A percentile compares a stretch with the other conserved stretches of the same genome.
phyloP scores from a whole-genome alignment of 2,888 invertebrate species.

The Cerastoderma edule region DNA sequence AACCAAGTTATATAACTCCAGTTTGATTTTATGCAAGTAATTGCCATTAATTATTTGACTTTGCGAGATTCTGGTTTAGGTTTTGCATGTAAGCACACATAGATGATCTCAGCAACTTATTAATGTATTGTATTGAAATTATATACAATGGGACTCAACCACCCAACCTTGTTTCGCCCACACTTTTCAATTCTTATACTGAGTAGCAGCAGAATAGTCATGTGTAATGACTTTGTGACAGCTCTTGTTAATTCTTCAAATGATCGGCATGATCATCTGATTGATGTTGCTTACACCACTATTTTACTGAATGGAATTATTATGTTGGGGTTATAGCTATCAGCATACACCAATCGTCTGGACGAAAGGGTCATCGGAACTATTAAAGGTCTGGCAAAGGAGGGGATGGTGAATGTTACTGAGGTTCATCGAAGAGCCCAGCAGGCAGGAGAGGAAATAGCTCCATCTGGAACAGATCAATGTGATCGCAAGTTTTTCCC shows the following conservation, averaged over 20 bases:
- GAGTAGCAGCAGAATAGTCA: no score
- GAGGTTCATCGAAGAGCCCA: constrained; percentile 5
- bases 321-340: constrained; percentile 3
- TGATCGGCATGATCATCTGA: not conserved
- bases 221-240: not conserved
- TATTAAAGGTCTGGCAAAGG: constrained; percentile 5
- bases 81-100: no score
- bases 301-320: constrained; percentile 5
- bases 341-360: constrained; percentile 3
- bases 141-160: no score
- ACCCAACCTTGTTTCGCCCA: no score
- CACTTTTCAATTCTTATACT: no score
- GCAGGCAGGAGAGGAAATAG: not conserved
- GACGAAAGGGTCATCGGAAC: constrained; percentile 5
- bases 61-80: no score
- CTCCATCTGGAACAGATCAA: constrained; percentile 2
- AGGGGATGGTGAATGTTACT: constrained; percentile 5
- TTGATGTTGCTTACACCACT: constrained; percentile 1
- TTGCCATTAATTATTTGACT: no score
- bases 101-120: no score
- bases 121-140: no score
- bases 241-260: constrained; percentile 1
- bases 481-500: not conserved
- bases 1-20: no score
- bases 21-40: no score